Evolutionary conservation across 2,888 invertebrate species (phyloP), one percentile per base, ranked within the genome.

Genomic region (Lepidochrysops patricia): DNA sequence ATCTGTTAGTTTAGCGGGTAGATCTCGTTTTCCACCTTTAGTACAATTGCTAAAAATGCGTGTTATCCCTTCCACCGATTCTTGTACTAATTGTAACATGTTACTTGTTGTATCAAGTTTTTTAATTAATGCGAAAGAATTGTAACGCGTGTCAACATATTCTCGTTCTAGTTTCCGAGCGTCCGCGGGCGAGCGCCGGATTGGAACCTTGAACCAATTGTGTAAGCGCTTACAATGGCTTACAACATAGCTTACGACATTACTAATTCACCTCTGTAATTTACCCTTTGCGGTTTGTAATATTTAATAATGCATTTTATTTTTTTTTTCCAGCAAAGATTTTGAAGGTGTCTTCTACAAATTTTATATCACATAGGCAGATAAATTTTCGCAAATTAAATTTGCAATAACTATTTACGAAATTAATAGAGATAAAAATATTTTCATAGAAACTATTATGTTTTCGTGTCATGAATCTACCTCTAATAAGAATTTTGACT

Each of bases 131-230:
- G 37, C 37, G 7, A 43, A 43, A 50, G 50, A 50, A 50, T 58
- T 58, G 29, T 34, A 58, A 58, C 15, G 35, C 50, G 15, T 25
- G 56, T 60, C 32, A 57, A 61, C 60, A 56, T n/a, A n/a, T n/a
- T 49, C 60, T 59, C 27, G 58, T 66, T 73, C 70, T 77, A 79
- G 80, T 85, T 84, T 84, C 83, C 85, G 83, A 72, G 84, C 81
- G 85, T 87, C 87, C 85, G 84, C 74, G 71, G 84, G 82, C 85
- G 83, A 87, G 81, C 80, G 79, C 75, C 71, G 76, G 78, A 77
- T 72, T 69, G 73, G 76, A 85, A 85, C 88, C 88, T 89, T 89
- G 89, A 87, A 85, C 87, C 86, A 88, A 72, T 89, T 89, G 88
- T 80, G 87, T 84, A 87, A 88, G 80, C 77, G 71, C 72, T 75